Evolutionary conservation across 2,888 invertebrate genomes (phyloP).

Genomic region (Thymelicus lineola): DNA sequence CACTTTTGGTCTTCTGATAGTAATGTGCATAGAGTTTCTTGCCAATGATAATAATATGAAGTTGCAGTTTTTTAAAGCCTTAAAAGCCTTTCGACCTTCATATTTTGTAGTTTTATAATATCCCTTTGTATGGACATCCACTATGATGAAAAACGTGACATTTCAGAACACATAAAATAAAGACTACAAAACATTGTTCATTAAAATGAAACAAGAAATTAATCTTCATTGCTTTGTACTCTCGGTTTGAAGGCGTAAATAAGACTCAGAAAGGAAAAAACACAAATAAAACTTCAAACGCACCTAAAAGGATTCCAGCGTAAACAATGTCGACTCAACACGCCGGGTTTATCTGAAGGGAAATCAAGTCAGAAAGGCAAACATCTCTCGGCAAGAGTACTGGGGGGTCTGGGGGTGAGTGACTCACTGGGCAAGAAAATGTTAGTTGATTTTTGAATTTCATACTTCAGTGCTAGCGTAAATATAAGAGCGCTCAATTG

Average conservation of each 20-base stretch:
- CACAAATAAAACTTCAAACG: slow-evolving; percentile 59
- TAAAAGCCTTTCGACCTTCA: no score
- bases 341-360: slow-evolving; percentile 75
- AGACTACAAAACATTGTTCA: slow-evolving; percentile 4
- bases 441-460: slow-evolving; percentile 84
- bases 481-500: slow-evolving; percentile 61
- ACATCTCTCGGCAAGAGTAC: slow-evolving; percentile 73
- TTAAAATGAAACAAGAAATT: slow-evolving; percentile 3
- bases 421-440: slow-evolving; percentile 80
- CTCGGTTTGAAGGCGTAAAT: slow-evolving; percentile 9
- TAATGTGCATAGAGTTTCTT: no score
- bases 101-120: no score
- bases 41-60: no score
- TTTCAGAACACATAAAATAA: no score
- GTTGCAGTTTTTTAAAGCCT: no score
- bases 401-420: slow-evolving; percentile 60
- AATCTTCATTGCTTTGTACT: slow-evolving; percentile 3
- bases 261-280: slow-evolving; percentile 45
- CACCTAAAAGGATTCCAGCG: slow-evolving; percentile 69
- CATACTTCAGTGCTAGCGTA: slow-evolving; percentile 70
- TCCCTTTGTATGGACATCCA: no score
- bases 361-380: slow-evolving; percentile 74
- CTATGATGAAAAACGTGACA: no score
- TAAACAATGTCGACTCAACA: slow-evolving; percentile 79
- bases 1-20: no score